Evolutionary conservation across 2,113 vertebrate genomes (phyloP), one percentile per base, ranked within the genome.

Genomic region (Cygnus atratus): DNA sequence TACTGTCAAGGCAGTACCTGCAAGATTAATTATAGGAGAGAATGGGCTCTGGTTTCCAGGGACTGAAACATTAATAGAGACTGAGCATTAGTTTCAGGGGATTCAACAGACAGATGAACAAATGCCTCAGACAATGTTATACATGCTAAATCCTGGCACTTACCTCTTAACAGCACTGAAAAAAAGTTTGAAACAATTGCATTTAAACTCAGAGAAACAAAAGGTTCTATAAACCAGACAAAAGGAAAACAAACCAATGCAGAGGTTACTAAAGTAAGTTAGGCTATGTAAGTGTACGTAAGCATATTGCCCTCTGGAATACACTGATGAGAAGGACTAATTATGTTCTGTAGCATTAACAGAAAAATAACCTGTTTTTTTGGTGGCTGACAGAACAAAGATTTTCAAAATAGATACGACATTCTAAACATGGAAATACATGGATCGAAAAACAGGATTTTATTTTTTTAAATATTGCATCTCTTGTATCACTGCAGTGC

Each of bases 1-100:
- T 98, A 98, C 98, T 98, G 98, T 98, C 98, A 98, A 98, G 94
- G 97, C 95, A 97, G 95, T 98, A 98, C 97, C 98, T 98, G 97
- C 95, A 98, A 98, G 98, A 98, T 98, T 98, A 98, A 98, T 98
- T 98, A 98, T 97, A 97, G 97, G 75, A 97, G 94, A 98, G 97
- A 98, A 97, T 90, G 95, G 97, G 96, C 95, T 98, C 90, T 96
- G 92, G 97, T 98, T 98, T 98, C 98, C 92, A 71, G 95, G 97
- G 98, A 98, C 97, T 81, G 73, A 97, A 94, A 95, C 97, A 96
- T 98, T 98, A 98, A 98, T 98, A 98, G 95, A 98, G 98, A 98
- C 97, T 97, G 97, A 98, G 96, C 97, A 97, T 98, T 98, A 96
- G 96, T 98, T 98, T 98, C 98, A 97, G 90, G 95, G 97, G 95